Percentiles rank a stretch among this genome's conserved stretches.
These are phyloP conservation scores for Tachuris rubrigastra DNA, from an alignment of 2,113 vertebrate genomes.

Conservation along the genomic window DNA sequence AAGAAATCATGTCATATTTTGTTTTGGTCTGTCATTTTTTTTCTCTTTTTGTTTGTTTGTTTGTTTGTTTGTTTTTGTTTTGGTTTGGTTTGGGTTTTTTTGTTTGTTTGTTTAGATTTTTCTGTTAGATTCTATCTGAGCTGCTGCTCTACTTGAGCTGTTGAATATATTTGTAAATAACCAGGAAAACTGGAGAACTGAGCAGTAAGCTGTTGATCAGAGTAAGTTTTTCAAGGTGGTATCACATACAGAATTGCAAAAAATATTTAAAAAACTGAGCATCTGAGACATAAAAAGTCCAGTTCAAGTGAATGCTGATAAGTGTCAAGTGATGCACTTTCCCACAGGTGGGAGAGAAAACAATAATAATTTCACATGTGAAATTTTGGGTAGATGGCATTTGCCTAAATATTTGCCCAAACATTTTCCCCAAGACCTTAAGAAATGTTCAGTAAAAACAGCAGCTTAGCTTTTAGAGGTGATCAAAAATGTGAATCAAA, in stretches of 20 bases:
- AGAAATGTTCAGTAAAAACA: background rate
- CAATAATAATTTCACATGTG: background rate
- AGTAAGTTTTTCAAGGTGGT: background rate
- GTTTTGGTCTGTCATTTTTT: background rate
- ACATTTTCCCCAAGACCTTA: background rate
- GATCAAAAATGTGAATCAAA: background rate
- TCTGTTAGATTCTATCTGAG: background rate
- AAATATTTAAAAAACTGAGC: background rate
- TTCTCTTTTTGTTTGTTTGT: background rate
- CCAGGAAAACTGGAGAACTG: background rate
- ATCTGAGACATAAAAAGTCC: background rate
- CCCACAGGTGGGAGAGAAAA: background rate
- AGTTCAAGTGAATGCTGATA: fast-evolving
- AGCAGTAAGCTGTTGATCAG: background rate
- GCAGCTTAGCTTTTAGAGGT: background rate
- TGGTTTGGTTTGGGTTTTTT: too few relatives aligned
- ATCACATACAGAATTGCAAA: background rate
- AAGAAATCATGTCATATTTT: background rate
- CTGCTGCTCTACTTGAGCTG: background rate
- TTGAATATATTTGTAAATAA: background rate
- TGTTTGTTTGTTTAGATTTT: background rate
- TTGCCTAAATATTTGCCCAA: background rate
- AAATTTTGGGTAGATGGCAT: background rate
- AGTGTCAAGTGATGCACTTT: background rate
- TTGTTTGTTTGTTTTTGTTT: background rate